Evolutionary conservation across 2,797 vertebrate species (phyloP).

Genomic region (Muraenolepis orangiensis): DNA sequence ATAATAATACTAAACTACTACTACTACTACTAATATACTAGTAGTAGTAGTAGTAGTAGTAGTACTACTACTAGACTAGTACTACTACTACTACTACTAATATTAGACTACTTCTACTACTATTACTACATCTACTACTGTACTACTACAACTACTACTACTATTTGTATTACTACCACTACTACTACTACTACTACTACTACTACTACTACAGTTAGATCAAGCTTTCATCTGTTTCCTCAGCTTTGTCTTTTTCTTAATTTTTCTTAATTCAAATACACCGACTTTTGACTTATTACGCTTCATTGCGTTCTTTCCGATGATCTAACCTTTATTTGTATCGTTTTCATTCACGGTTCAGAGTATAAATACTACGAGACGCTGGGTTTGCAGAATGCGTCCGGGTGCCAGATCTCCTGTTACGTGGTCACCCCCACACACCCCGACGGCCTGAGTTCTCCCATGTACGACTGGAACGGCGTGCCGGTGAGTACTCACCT

Average conservation of each 20-base stretch:
- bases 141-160: no score
- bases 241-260: neutral
- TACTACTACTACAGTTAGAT: neutral
- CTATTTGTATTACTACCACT: no score
- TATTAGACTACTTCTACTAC: no score
- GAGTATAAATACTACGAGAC: conserved; percentile 79
- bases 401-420: conserved; percentile 71
- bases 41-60: no score
- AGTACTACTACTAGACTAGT: no score
- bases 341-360: conserved; percentile 34
- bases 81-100: no score
- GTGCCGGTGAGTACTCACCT: conserved; percentile 70
- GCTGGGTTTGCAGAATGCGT: conserved; percentile 66
- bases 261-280: neutral
- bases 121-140: no score
- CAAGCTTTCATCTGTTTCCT: neutral
- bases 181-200: no score
- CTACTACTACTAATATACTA: no score
- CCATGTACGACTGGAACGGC: conserved; percentile 77
- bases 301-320: neutral
- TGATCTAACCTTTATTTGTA: neutral
- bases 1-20: no score
- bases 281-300: neutral
- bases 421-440: conserved; percentile 61
- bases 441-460: conserved; percentile 59